A percentile compares a stretch with the other conserved stretches of the same genome.
These are phyloP conservation scores for Vultur gryphus DNA, from an alignment of 2,797 vertebrate genomes.

Conservation along the genomic window DNA sequence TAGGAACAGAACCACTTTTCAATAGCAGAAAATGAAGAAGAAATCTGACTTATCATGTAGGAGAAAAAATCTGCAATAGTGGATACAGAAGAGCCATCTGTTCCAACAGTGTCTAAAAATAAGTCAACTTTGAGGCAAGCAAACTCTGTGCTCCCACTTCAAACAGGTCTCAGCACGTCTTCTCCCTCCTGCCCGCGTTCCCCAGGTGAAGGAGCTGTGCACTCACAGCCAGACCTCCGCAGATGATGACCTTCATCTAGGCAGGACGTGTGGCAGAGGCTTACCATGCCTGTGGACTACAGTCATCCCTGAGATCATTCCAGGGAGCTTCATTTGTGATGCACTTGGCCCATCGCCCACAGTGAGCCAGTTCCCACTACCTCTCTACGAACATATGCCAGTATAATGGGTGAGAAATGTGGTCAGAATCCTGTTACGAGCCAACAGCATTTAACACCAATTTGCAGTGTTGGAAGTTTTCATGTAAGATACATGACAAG, in stretches of 20 bases:
- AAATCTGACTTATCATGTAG: background rate
- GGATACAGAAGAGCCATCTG: background rate
- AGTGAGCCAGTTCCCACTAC: background rate
- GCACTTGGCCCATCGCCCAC: fast-evolving
- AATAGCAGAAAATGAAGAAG: background rate
- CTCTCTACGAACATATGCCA: fast-evolving
- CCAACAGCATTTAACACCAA: background rate
- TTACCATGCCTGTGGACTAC: background rate
- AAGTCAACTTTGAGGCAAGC: background rate
- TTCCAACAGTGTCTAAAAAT: background rate
- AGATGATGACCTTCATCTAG: background rate
- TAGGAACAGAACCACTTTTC: background rate
- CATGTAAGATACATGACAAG: background rate
- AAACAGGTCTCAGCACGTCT: background rate
- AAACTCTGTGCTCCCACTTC: background rate
- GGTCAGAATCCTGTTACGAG: background rate
- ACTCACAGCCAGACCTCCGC: background rate
- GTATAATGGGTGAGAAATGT: background rate
- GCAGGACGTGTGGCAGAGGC: background rate
- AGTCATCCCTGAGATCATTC: background rate
- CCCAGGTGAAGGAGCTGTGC: background rate
- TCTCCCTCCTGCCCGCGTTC: background rate
- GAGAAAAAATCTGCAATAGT: background rate
- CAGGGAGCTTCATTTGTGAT: background rate
- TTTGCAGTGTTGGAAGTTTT: background rate